Conservation (phyloP, 2,797 vertebrate genomes). For the Rhynchotus rufescens region DNA sequence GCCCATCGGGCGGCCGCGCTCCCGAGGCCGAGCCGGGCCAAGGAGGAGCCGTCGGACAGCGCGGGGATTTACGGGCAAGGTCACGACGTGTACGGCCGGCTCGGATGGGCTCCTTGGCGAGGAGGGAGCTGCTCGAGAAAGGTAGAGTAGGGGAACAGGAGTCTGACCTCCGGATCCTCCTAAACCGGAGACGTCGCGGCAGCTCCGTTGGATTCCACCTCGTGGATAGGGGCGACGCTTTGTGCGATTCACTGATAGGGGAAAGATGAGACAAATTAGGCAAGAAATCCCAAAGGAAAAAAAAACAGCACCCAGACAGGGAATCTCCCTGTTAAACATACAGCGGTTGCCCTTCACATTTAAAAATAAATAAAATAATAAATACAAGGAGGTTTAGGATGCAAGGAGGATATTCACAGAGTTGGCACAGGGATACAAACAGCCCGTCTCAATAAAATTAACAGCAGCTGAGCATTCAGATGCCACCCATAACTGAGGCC, state of each 20-base stretch:
- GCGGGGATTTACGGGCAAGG: slow-evolving; percentile 63
- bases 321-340: not conserved
- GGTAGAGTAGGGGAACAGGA: slow-evolving; percentile 37
- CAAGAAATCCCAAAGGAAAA: rapidly evolving
- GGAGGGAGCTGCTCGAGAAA: not conserved
- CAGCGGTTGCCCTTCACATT: not conserved
- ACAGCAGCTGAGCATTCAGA: slow-evolving; percentile 53
- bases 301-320: rapidly evolving
- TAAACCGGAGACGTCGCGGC: not conserved
- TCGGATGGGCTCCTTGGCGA: not conserved
- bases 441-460: slow-evolving; percentile 40
- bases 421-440: slow-evolving; percentile 31
- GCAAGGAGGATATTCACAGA: not conserved
- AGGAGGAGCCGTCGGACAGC: slow-evolving; percentile 23
- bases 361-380: not conserved
- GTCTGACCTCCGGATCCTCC: rapidly evolving
- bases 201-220: not conserved
- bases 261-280: not conserved
- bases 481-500: slow-evolving; percentile 20
- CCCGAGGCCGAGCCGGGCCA: slow-evolving; percentile 3
- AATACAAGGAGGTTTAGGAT: not conserved
- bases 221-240: not conserved
- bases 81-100: not conserved
- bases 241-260: not conserved
- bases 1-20: not conserved